These are phyloP conservation scores for Sitta europaea DNA, from an alignment of 2,113 vertebrate genomes.

Conservation along the genomic window DNA sequence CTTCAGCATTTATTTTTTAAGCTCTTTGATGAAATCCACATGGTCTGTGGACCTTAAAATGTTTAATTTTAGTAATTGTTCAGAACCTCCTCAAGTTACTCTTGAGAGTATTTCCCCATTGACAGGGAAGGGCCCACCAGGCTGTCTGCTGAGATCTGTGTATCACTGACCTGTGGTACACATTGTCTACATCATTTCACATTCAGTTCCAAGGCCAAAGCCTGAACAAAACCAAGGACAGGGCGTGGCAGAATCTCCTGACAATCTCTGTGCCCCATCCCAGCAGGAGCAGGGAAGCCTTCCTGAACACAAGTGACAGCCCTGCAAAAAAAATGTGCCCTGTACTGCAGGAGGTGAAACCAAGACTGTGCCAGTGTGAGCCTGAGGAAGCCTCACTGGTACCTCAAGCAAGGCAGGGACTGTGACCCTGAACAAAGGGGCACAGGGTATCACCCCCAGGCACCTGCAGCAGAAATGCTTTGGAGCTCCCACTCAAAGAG, in stretches of 20 bases:
- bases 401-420: not conserved
- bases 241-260: not conserved
- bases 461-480: not conserved
- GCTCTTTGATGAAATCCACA: not conserved
- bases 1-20: not conserved
- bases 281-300: not conserved
- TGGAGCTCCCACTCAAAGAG: not conserved
- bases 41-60: not conserved
- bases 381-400: not conserved
- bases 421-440: not conserved
- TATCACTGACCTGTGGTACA: not conserved
- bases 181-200: not conserved
- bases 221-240: not conserved
- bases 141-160: not conserved
- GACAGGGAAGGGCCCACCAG: not conserved
- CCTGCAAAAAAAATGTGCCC: not conserved
- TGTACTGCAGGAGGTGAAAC: not conserved
- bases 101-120: not conserved
- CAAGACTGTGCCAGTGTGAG: not conserved
- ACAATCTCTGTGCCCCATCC: not conserved
- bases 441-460: too few relatives aligned
- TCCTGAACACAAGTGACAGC: accelerated
- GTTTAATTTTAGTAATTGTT: not conserved
- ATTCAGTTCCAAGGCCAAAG: not conserved
- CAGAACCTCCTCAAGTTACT: not conserved